Conservation (phyloP, 2,888 invertebrate species). For the Synanthedon myopaeformis region DNA sequence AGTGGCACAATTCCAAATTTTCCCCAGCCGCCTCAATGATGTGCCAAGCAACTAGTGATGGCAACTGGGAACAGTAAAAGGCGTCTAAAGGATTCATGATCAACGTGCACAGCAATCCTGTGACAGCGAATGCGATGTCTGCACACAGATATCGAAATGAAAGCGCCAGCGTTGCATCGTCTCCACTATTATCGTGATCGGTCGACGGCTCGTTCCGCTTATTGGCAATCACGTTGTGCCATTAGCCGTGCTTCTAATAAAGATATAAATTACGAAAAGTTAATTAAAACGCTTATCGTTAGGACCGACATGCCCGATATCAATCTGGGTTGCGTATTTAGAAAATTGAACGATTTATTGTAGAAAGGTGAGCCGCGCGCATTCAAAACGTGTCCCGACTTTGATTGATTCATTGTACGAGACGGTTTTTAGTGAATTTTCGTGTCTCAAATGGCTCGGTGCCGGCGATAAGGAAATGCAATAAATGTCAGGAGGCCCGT, state of each 20-base stretch:
- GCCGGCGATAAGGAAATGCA: slow-evolving; percentile 28
- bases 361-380: slow-evolving; percentile 21
- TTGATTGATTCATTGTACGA: slow-evolving; percentile 27
- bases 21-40: too few relatives aligned
- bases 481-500: slow-evolving; percentile 36
- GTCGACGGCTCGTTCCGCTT: slow-evolving; percentile 22
- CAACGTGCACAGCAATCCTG: slow-evolving; percentile 14
- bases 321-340: slow-evolving; percentile 27
- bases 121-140: slow-evolving; percentile 31
- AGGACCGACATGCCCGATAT: slow-evolving; percentile 23
- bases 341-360: slow-evolving; percentile 55
- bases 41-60: too few relatives aligned
- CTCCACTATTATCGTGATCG: slow-evolving; percentile 40
- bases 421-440: background rate
- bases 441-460: background rate
- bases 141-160: slow-evolving; percentile 28
- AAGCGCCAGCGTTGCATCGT: slow-evolving; percentile 13
- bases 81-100: slow-evolving; percentile 11
- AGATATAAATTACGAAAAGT: slow-evolving; percentile 66
- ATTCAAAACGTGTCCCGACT: slow-evolving; percentile 20
- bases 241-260: slow-evolving; percentile 52
- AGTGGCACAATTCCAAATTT: too few relatives aligned
- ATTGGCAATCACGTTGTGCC: slow-evolving; percentile 50
- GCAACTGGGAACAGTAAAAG: too few relatives aligned
- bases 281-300: slow-evolving; percentile 63